Evolutionary conservation across 2,888 invertebrate species (phyloP), one percentile per base, ranked within the genome.

Genomic region (Alviniconcha strummeri): DNA sequence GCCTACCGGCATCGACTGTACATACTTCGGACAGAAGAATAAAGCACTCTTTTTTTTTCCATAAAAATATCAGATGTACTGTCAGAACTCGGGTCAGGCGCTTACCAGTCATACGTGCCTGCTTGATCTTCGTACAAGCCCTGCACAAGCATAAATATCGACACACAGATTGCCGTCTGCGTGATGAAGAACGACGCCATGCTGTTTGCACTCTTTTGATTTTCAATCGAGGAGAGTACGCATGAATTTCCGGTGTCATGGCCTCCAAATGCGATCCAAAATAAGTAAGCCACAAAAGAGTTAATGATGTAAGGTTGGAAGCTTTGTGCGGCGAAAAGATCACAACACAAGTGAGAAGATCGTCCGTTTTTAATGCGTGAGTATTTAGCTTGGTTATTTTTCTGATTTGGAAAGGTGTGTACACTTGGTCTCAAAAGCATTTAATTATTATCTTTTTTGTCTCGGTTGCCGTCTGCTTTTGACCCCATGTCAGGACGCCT

Each of bases 101-200:
- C 64, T 80, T 84, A 84, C 86, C 86, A 86, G 74, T 86, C 86
- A 76, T 84, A 86, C 54, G 83, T 77, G 0, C 86, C 86, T 13
- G 83, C 84, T 67, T 86, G 86, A 77, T 86, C 86, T 81, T 83
- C 84, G 19, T 82, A 86, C 52, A 86, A 82, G 54, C 78, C 83
- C 19, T 71, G 75, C n/a, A 36, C 60, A 71, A 57, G 17, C 7
- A 72, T 69, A 81, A 85, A n/a, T 9, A 74, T n/a, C 56, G 19
- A 55, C 64, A 79, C 36, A 9, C 81, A 82, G 19, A 83, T 9
- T 72, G 77, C 57, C 15, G 64, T 64, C 11, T 36, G 36, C 7
- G 67, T 19, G n/a, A 76, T 69, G 36, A 56, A 69, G 56, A 19
- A 60, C 60, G 36, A 75, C 78, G 85, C 85, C 85, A 85, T 85